Evolutionary conservation across 2,888 invertebrate species (phyloP).

Genomic region (Junonia oenone): DNA sequence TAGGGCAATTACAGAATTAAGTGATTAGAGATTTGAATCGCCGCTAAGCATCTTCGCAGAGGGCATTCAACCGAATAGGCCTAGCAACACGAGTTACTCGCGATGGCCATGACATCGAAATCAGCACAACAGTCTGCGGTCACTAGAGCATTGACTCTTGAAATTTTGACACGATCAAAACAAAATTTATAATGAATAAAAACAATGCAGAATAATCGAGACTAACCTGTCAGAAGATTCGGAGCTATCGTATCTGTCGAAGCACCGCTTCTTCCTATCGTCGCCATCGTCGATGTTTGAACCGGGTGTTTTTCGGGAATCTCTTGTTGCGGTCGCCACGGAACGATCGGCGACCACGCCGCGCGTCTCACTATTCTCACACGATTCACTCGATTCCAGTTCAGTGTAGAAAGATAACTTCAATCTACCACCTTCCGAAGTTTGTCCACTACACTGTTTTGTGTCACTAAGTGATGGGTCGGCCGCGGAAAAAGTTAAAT

Average conservation of each 20-base stretch:
- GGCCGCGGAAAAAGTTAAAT: conserved; percentile 77
- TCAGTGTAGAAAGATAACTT: conserved; percentile 72
- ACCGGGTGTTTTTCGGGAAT: conserved; percentile 62
- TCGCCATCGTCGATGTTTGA: conserved; percentile 63
- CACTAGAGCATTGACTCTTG: conserved; percentile 75
- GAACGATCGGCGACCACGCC: conserved; percentile 64
- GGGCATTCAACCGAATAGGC: conserved; percentile 66
- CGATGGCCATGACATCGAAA: conserved; percentile 76
- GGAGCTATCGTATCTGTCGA: conserved; percentile 95
- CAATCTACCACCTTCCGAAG: conserved; percentile 58
- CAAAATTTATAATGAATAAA: conserved; percentile 32
- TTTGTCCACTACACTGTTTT: conserved; percentile 77
- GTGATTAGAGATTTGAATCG: conserved; percentile 43
- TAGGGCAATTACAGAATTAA: conserved; percentile 6
- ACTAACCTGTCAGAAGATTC: conserved; percentile 95
- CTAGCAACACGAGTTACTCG: conserved; percentile 51
- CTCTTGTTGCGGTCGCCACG: conserved; percentile 50
- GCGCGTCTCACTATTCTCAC: conserved; percentile 76
- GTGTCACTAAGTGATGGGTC: conserved; percentile 70
- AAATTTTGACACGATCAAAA: conserved; percentile 51
- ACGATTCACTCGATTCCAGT: conserved; percentile 73
- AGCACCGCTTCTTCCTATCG: conserved; percentile 90
- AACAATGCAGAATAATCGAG: conserved; percentile 12
- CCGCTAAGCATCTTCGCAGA: conserved; percentile 46
- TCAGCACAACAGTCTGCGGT: conserved; percentile 67